Conservation (phyloP, 2,113 vertebrate genomes). For the Shinisaurus crocodilurus region DNA sequence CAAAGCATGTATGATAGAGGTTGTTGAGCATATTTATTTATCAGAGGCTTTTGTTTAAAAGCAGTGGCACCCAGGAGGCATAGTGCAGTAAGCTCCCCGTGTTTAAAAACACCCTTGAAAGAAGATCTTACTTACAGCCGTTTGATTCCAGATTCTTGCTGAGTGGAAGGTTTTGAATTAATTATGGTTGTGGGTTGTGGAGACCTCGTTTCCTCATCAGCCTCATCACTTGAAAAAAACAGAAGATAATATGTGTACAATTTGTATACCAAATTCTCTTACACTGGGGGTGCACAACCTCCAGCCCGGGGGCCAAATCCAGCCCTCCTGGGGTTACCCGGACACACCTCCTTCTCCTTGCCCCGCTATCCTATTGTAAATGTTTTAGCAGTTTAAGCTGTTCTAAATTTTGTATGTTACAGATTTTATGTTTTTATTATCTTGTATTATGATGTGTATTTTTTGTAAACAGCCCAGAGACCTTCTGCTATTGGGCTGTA, state of each 20-base stretch:
- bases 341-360: too few species aligned
- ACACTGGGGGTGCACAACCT: not conserved
- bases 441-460: too few species aligned
- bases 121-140: slow-evolving; percentile 84
- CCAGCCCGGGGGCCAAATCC: too few species aligned
- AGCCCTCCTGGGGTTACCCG: too few species aligned
- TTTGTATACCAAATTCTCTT: slow-evolving; percentile 2
- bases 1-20: not conserved
- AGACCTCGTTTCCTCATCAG: slow-evolving; percentile 84
- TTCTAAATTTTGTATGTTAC: too few species aligned
- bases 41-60: not conserved
- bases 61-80: not conserved
- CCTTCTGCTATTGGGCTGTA: too few species aligned
- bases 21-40: not conserved
- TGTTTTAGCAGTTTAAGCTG: too few species aligned
- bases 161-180: slow-evolving; percentile 75
- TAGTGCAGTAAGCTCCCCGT: not conserved
- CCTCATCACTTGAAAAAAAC: slow-evolving; percentile 84
- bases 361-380: too few species aligned
- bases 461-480: too few species aligned
- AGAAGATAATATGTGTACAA: not conserved
- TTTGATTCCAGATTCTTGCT: slow-evolving; percentile 91
- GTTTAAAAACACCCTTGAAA: not conserved
- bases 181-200: slow-evolving; percentile 76
- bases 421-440: too few species aligned